These are phyloP conservation scores for Hippolais icterina DNA, from an alignment of 2,113 vertebrate species.

Conservation along the genomic window DNA sequence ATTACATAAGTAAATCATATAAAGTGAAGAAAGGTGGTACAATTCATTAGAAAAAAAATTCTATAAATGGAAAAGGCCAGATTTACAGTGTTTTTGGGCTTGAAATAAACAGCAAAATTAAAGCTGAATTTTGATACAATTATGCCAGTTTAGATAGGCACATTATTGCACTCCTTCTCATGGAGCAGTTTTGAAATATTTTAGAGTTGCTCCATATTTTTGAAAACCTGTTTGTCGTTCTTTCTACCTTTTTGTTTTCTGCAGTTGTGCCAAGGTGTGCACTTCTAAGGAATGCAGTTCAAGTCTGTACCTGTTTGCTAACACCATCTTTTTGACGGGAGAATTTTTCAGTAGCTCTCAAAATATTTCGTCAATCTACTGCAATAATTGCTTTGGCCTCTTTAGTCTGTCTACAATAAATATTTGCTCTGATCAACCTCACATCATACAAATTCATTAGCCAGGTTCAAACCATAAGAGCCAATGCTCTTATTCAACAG, in stretches of 20 bases:
- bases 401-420: not conserved
- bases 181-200: not conserved
- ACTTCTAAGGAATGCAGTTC: not conserved
- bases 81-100: not conserved
- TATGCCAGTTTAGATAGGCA: not conserved
- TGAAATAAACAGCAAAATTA: not conserved
- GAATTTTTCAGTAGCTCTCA: not conserved
- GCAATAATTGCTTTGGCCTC: not conserved
- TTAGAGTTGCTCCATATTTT: not conserved
- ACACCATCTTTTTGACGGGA: not conserved
- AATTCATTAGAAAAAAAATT: not conserved
- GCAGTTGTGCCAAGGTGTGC: not conserved
- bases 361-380: not conserved
- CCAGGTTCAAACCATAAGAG: not conserved
- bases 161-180: not conserved
- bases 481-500: not conserved
- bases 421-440: not conserved
- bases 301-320: not conserved
- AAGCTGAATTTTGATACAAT: not conserved
- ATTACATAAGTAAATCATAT: not conserved
- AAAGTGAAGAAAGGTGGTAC: not conserved
- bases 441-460: not conserved
- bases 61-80: not conserved
- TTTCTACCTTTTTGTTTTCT: not conserved
- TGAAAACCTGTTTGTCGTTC: not conserved